These are phyloP conservation scores for Leptonema lineaticorne DNA, from an alignment of 1,140 invertebrate species.

Conservation along the genomic window DNA sequence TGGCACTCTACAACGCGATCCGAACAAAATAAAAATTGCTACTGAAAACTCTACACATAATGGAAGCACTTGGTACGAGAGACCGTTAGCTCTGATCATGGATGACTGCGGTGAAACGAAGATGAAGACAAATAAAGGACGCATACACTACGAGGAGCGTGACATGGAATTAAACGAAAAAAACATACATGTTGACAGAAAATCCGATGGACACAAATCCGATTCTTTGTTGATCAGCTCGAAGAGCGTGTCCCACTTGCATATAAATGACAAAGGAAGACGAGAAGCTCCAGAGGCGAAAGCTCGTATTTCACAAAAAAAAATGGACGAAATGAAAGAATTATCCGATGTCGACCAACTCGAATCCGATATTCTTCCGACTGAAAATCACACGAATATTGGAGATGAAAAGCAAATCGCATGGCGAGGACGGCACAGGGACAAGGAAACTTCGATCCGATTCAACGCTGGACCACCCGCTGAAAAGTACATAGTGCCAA, in stretches of 20 bases:
- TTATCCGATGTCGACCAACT: neutral
- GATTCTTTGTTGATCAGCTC: slow-evolving; percentile 10
- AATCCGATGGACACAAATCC: slow-evolving; percentile 10
- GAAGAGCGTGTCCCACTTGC: slow-evolving; percentile 29
- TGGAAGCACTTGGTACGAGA: slow-evolving; percentile 7
- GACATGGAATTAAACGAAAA: slow-evolving; percentile 39
- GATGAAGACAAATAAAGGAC: neutral
- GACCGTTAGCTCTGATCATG: slow-evolving; percentile 24
- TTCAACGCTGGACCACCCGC: slow-evolving; percentile 33
- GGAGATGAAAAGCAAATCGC: slow-evolving; percentile 37
- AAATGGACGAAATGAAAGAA: neutral
- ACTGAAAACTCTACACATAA: slow-evolving; percentile 3
- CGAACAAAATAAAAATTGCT: slow-evolving; percentile 13
- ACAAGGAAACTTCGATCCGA: slow-evolving; percentile 35
- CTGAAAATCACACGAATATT: neutral
- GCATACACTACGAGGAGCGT: slow-evolving; percentile 18
- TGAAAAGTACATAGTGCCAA: slow-evolving; percentile 35
- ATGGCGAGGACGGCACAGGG: slow-evolving; percentile 26
- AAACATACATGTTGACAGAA: slow-evolving; percentile 24
- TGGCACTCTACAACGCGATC: slow-evolving; percentile 33
- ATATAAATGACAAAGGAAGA: slow-evolving; percentile 34
- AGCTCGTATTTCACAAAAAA: neutral
- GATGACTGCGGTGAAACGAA: slow-evolving; percentile 38
- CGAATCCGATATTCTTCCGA: neutral
- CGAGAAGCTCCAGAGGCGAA: slow-evolving; percentile 24